These are phyloP conservation scores for Caenorhabditis uteleia DNA, from an alignment of 2,888 invertebrate genomes.

Conservation along the genomic window DNA sequence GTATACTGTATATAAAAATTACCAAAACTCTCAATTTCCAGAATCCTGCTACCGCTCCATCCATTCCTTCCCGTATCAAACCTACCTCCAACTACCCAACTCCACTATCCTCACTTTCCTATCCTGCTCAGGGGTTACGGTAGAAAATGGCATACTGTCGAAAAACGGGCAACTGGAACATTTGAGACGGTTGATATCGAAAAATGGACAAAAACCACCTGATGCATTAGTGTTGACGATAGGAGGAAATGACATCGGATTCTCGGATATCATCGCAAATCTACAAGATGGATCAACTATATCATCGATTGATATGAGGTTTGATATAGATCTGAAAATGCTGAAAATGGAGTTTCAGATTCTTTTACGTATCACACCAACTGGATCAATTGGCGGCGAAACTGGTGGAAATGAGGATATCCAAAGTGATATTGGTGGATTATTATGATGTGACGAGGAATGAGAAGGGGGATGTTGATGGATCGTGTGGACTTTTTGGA, in stretches of 20 bases:
- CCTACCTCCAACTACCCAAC: slow-evolving; percentile 23
- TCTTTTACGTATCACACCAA: slow-evolving; percentile 53
- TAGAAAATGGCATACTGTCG: slow-evolving; percentile 53
- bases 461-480: slow-evolving; percentile 55
- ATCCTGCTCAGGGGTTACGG: slow-evolving; percentile 60
- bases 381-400: slow-evolving; percentile 45
- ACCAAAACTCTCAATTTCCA: slow-evolving; percentile 35
- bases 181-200: slow-evolving; percentile 12
- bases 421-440: slow-evolving; percentile 48
- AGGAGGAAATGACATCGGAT: slow-evolving; percentile 68
- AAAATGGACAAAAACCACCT: slow-evolving; percentile 30
- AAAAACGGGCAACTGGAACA: slow-evolving; percentile 26
- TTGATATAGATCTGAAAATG: background rate
- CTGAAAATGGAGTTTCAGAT: too few relatives aligned
- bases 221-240: slow-evolving; percentile 55
- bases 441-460: slow-evolving; percentile 63
- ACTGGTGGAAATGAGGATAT: slow-evolving; percentile 19
- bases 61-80: slow-evolving; percentile 45
- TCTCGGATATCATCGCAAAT: slow-evolving; percentile 52
- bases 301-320: slow-evolving; percentile 35
- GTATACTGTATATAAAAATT: too few relatives aligned
- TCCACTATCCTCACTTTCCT: slow-evolving; percentile 56
- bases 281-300: slow-evolving; percentile 49
- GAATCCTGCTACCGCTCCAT: slow-evolving; percentile 52
- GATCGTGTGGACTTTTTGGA: slow-evolving; percentile 51